A percentile compares a stretch with the other conserved stretches of the same genome.
phyloP scores from a whole-genome alignment of 2,797 vertebrate genomes.

The Sebastes melanostomus region DNA sequence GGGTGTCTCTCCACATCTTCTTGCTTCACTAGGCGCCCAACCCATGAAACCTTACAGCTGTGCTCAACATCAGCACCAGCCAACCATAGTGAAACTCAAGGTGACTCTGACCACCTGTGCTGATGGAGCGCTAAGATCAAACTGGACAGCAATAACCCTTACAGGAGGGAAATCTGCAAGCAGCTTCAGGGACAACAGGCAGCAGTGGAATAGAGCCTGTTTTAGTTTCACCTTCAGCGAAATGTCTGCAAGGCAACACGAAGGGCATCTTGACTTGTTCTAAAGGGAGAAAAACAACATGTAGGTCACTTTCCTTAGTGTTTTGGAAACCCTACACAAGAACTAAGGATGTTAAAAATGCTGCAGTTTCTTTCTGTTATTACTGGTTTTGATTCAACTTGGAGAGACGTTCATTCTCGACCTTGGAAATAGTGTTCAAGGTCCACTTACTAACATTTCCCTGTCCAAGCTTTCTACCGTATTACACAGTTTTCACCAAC shows the following conservation, averaged over 20 bases:
- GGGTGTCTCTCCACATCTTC: neutral
- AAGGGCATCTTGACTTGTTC: neutral
- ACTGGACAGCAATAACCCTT: neutral
- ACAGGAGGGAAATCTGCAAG: neutral
- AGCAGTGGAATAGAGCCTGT: neutral
- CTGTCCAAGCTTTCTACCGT: neutral
- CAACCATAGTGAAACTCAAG: conserved; percentile 8
- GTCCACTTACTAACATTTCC: neutral
- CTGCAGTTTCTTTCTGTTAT: neutral
- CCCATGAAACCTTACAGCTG: conserved; percentile 24
- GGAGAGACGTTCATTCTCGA: neutral
- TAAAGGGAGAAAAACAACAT: neutral
- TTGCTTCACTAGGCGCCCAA: conserved; percentile 23
- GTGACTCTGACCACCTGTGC: conserved; percentile 47
- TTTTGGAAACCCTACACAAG: neutral
- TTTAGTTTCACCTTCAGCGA: neutral
- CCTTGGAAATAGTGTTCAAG: neutral
- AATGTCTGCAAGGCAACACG: neutral
- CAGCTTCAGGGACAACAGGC: neutral
- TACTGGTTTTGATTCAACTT: neutral
- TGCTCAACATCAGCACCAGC: conserved; percentile 3
- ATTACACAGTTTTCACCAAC: neutral
- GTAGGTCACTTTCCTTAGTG: neutral
- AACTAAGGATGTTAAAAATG: neutral
- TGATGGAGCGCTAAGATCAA: neutral